Conservation (phyloP, 2,113 vertebrate species). For the Bungarus multicinctus region DNA sequence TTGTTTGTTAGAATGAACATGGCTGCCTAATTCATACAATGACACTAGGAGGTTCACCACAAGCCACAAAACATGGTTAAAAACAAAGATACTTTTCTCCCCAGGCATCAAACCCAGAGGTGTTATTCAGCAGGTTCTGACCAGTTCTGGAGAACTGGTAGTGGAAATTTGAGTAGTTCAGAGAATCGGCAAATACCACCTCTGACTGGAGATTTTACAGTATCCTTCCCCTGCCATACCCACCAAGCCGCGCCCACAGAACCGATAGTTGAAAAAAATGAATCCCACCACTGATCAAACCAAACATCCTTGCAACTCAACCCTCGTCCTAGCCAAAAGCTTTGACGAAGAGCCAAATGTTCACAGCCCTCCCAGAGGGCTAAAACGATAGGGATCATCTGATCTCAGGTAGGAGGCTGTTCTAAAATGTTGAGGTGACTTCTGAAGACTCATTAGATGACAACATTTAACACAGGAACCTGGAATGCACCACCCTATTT, state of each 20-base stretch:
- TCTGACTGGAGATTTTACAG: too few species aligned
- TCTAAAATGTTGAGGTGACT: not conserved
- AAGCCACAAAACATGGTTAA: not conserved
- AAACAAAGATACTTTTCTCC: not conserved
- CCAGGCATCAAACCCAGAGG: not conserved
- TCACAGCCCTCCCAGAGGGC: not conserved
- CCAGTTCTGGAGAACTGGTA: too few species aligned
- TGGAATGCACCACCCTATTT: not conserved
- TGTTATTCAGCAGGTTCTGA: too few species aligned
- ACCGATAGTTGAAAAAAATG: too few species aligned
- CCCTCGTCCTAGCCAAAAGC: not conserved
- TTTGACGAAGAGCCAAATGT: not conserved
- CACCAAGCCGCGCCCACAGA: too few species aligned
- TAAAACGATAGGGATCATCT: not conserved
- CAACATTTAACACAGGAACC: not conserved
- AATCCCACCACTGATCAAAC: not conserved
- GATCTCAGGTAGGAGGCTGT: not conserved
- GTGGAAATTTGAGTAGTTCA: too few species aligned
- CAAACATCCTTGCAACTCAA: not conserved
- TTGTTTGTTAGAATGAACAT: not conserved
- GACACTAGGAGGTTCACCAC: not conserved
- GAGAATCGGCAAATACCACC: too few species aligned
- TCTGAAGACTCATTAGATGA: not conserved
- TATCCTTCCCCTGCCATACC: too few species aligned
- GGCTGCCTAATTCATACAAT: not conserved